These are phyloP conservation scores for Drosophila paulistorum DNA, from an alignment of 1,140 invertebrate species.

Conservation along the genomic window DNA sequence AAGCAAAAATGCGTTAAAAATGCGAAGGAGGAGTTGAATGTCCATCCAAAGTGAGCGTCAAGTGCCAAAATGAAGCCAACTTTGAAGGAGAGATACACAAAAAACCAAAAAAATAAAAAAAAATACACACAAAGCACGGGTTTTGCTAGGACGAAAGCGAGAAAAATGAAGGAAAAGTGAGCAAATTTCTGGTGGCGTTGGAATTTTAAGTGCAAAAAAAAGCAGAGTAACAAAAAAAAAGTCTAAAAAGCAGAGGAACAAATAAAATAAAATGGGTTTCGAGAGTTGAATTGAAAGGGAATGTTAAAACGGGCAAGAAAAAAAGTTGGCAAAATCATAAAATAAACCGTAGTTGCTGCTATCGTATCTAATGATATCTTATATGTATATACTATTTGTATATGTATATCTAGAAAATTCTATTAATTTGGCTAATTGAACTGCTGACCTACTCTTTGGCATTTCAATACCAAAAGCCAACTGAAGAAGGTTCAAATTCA, in stretches of 20 bases:
- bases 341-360: neutral
- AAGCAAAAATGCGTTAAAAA: slow-evolving; percentile 71
- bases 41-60: slow-evolving; percentile 35
- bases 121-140: neutral
- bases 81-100: slow-evolving; percentile 50
- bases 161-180: slow-evolving; percentile 22
- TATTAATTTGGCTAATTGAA: slow-evolving; percentile 10
- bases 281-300: slow-evolving; percentile 4
- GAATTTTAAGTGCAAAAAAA: slow-evolving; percentile 53
- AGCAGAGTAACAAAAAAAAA: slow-evolving; percentile 10
- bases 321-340: neutral
- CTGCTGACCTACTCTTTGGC: neutral
- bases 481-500: slow-evolving; percentile 2
- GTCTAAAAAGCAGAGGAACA: neutral
- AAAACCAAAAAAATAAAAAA: neutral
- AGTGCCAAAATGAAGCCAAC: slow-evolving; percentile 71
- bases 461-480: slow-evolving; percentile 7
- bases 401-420: neutral
- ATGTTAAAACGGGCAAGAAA: neutral
- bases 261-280: slow-evolving; percentile 8
- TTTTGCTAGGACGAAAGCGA: slow-evolving; percentile 17
- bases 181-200: slow-evolving; percentile 30
- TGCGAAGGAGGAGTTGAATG: slow-evolving; percentile 30
- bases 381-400: neutral
- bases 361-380: neutral